phyloP scores from a whole-genome alignment of 2,113 vertebrate species.

The Synodontis membranacea region DNA sequence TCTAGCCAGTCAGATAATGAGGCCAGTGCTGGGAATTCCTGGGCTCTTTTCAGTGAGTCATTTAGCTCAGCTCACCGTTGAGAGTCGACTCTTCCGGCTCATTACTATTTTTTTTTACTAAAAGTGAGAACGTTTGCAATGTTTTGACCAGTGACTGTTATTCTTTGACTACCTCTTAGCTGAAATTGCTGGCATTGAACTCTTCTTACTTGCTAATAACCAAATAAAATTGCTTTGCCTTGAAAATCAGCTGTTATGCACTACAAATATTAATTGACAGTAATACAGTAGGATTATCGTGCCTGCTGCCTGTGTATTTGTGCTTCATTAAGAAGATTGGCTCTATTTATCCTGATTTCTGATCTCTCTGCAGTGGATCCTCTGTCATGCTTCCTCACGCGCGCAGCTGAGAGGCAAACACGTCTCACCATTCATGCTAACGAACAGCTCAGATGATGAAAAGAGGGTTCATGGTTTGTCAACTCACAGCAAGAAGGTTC shows the following conservation, averaged over 20 bases:
- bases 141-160: neutral
- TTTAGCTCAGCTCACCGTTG: neutral
- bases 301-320: neutral
- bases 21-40: neutral
- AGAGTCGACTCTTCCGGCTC: neutral
- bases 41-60: neutral
- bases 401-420: neutral
- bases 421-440: too few relatives aligned
- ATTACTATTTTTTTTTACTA: neutral
- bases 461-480: neutral
- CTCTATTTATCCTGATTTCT: neutral
- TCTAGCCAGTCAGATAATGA: neutral
- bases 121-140: neutral
- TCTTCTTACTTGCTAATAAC: neutral
- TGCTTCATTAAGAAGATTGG: conserved; percentile 6
- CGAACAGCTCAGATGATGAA: neutral
- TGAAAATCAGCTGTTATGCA: neutral
- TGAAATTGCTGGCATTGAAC: neutral
- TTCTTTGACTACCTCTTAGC: neutral
- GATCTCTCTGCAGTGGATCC: neutral
- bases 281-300: neutral
- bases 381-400: neutral
- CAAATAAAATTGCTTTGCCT: neutral
- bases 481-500: neutral
- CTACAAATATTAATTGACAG: too few relatives aligned